Base-by-base conservation (phyloP, 2,113 vertebrate genomes). In the Mirounga angustirostris region DNA sequence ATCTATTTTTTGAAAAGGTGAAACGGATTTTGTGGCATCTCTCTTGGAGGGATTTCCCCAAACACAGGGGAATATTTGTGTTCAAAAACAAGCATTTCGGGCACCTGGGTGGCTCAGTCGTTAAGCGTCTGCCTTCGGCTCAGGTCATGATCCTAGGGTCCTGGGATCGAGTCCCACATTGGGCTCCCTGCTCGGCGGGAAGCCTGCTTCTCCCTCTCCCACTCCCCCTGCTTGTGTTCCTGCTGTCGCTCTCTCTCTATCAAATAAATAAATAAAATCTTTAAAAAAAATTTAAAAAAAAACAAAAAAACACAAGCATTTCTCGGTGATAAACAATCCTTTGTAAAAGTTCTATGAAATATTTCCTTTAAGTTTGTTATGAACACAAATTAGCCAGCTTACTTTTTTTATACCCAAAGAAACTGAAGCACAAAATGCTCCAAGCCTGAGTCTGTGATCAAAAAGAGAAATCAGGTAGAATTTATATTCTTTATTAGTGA, bases 41-140 rank as follows among this genome's bases (percentile, higher is more conserved):
- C 93, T 94, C 97, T 97, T 89, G 88, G 67, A 65, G 71, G 33
- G 95, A 97, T 93, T 79, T 89, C 36, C 93, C 28, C 90, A 97
- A 94, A 87, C 46, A 10, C 21, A 5, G 79, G n/a, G 30, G 24
- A 40, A 26, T 92, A 52, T 54, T 93, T 88, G 61, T 50, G 43
- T 80, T 78, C 86, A 79, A 89, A 92, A 79, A 79, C n/a, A 80
- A 93, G 40, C 40, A 69, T 67, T 88, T 94, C 61, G 40, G 40
- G 40, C 40, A 40, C 40, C 40, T 40, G 40, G 40, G 40, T 40
- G 40, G 40, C 40, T 40, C 40, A 40, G 40, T 40, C 40, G 40
- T 40, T 40, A 40, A 40, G 40, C 40, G 40, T 40, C 40, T 40
- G 40, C 40, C 40, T 40, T 40, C 40, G 40, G 40, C 40, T 40